Conservation (phyloP, 2,113 vertebrate species). For the Anas platyrhynchos region DNA sequence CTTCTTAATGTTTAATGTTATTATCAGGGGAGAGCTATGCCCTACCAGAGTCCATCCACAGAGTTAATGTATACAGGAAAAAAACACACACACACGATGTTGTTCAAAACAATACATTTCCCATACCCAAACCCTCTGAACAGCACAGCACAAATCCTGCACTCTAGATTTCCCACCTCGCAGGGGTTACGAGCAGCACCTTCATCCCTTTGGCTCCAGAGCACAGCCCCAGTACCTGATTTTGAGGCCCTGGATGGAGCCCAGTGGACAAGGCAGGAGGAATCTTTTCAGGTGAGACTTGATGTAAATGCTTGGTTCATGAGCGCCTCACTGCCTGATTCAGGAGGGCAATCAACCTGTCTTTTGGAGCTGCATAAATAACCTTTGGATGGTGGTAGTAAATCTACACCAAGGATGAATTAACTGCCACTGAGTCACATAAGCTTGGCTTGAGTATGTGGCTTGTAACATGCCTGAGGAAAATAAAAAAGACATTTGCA, state of each 20-base stretch:
- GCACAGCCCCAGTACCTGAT: background rate
- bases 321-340: constrained; percentile 38
- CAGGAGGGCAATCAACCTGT: constrained; percentile 70
- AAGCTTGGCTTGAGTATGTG: constrained; percentile 22
- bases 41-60: background rate
- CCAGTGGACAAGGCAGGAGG: background rate
- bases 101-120: background rate
- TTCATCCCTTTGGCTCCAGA: background rate
- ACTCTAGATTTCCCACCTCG: background rate
- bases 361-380: constrained; percentile 61
- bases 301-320: constrained; percentile 6
- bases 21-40: background rate
- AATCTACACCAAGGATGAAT: constrained; percentile 64
- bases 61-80: background rate
- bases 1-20: constrained; percentile 2
- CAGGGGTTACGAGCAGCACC: background rate
- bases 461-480: constrained; percentile 46
- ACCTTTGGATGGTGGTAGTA: constrained; percentile 54
- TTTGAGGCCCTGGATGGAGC: background rate
- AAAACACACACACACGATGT: background rate
- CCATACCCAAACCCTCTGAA: background rate
- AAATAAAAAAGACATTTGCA: constrained; percentile 54
- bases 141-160: accelerated
- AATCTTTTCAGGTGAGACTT: background rate
- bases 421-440: constrained; percentile 58